phyloP scores from a whole-genome alignment of 2,888 invertebrate genomes.

The Allolobophora icterica region DNA sequence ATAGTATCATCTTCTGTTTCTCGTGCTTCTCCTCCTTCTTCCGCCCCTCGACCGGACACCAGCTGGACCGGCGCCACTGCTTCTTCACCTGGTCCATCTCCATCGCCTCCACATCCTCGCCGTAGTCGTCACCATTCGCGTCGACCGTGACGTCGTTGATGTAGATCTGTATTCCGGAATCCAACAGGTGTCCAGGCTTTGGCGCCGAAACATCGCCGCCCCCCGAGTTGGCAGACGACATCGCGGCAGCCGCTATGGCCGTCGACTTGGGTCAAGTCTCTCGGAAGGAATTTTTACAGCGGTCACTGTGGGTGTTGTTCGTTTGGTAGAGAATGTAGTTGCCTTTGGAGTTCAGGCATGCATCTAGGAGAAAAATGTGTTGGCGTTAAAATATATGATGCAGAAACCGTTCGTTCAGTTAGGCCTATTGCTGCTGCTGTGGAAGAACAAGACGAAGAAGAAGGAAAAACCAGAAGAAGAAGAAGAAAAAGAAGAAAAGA shows the following conservation, averaged over 20 bases:
- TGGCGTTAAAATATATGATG: not conserved
- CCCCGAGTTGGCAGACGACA: not conserved
- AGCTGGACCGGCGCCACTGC: constrained; percentile 51
- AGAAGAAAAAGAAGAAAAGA: not conserved
- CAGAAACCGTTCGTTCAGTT: not conserved
- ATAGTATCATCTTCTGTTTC: constrained; percentile 48
- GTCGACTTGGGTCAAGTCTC: not conserved
- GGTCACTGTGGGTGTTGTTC: not conserved
- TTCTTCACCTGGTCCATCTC: constrained; percentile 42
- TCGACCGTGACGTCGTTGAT: constrained; percentile 60
- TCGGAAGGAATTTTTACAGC: not conserved
- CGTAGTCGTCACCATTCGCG: constrained; percentile 42
- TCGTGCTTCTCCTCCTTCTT: constrained; percentile 50
- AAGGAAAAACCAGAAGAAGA: not conserved
- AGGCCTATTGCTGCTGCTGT: not conserved
- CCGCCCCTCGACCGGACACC: constrained; percentile 52
- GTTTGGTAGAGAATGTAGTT: not conserved
- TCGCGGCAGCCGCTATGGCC: not conserved
- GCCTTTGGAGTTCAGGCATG: not conserved
- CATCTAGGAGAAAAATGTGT: not conserved
- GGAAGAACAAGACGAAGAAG: not conserved
- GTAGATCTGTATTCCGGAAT: constrained; percentile 54
- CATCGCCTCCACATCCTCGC: constrained; percentile 40
- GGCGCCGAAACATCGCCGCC: not conserved
- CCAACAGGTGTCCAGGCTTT: constrained; percentile 31